A percentile compares a stretch with the other conserved stretches of the same genome.
phyloP scores from a whole-genome alignment of 2,888 invertebrate species.

The Cheilosia urbana region DNA sequence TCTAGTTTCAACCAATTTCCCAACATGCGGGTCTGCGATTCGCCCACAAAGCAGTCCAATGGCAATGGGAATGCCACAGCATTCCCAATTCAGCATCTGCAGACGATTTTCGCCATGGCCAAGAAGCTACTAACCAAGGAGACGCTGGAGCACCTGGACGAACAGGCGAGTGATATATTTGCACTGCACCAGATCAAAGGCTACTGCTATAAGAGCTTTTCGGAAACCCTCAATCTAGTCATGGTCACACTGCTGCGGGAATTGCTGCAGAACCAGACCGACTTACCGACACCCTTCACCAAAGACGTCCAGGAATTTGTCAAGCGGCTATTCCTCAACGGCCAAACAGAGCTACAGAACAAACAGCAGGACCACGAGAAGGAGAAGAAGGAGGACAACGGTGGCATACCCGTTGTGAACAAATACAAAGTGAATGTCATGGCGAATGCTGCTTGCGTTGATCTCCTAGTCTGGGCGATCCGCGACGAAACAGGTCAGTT shows the following conservation, averaged over 20 bases:
- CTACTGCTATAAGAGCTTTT: conserved; percentile 97
- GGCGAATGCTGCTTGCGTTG: conserved; percentile 98
- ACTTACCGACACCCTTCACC: conserved; percentile 94
- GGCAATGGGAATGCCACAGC: conserved; percentile 83
- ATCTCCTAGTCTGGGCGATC: conserved; percentile 98
- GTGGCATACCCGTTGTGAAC: conserved; percentile 88
- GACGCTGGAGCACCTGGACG: conserved; percentile 91
- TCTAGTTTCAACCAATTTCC: conserved; percentile 96
- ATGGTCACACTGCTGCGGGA: conserved; percentile 96
- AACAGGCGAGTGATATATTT: conserved; percentile 92
- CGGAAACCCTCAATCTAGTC: conserved; percentile 96
- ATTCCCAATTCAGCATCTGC: conserved; percentile 88
- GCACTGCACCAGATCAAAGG: conserved; percentile 89
- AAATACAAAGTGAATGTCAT: conserved; percentile 97
- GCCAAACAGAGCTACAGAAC: conserved; percentile 96
- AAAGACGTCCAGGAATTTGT: conserved; percentile 97
- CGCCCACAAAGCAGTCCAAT: conserved; percentile 87
- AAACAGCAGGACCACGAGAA: conserved; percentile 93
- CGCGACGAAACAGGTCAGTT: conserved; percentile 95
- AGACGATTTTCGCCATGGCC: conserved; percentile 91
- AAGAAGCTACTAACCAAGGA: conserved; percentile 95
- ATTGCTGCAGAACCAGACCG: conserved; percentile 94
- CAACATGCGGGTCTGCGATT: conserved; percentile 91
- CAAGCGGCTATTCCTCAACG: conserved; percentile 94
- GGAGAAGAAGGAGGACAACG: conserved; percentile 92